phyloP scores from a whole-genome alignment of 2,888 invertebrate genomes.

The Bellardia pandia region DNA sequence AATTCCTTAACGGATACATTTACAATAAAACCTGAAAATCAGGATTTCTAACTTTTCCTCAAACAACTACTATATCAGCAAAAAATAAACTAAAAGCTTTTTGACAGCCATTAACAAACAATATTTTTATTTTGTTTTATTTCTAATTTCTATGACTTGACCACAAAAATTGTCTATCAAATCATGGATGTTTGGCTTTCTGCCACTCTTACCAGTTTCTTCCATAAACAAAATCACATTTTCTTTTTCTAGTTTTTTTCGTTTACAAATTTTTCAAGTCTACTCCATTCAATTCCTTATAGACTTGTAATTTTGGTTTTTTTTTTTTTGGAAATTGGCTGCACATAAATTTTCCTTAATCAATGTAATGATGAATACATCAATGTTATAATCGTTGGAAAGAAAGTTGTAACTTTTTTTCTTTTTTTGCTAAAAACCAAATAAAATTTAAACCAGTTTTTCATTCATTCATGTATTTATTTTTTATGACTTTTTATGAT shows the following conservation, averaged over 20 bases:
- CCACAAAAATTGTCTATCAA: constrained; percentile 37
- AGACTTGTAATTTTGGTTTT: constrained; percentile 17
- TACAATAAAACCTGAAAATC: background rate
- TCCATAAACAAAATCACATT: background rate
- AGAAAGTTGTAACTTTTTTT: constrained; percentile 67
- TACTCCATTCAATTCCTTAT: constrained; percentile 49
- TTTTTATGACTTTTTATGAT: constrained; percentile 48
- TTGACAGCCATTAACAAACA: constrained; percentile 27
- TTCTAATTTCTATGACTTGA: constrained; percentile 34
- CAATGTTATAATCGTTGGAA: constrained; percentile 67
- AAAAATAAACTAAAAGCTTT: constrained; percentile 15
- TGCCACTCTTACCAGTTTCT: constrained; percentile 3
- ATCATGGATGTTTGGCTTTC: background rate
- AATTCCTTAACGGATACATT: background rate
- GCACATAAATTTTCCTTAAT: constrained; percentile 60
- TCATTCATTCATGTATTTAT: background rate
- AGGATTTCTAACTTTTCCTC: background rate
- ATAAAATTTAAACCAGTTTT: constrained; percentile 39
- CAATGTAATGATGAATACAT: constrained; percentile 57
- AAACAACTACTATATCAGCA: background rate
- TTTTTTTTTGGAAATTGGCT: constrained; percentile 40
- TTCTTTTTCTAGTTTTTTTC: constrained; percentile 13
- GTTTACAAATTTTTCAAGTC: constrained; percentile 37
- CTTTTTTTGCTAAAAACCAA: background rate
- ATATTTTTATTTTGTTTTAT: background rate